Conservation (phyloP, 2,888 invertebrate species). For the Sesamia inferens region DNA sequence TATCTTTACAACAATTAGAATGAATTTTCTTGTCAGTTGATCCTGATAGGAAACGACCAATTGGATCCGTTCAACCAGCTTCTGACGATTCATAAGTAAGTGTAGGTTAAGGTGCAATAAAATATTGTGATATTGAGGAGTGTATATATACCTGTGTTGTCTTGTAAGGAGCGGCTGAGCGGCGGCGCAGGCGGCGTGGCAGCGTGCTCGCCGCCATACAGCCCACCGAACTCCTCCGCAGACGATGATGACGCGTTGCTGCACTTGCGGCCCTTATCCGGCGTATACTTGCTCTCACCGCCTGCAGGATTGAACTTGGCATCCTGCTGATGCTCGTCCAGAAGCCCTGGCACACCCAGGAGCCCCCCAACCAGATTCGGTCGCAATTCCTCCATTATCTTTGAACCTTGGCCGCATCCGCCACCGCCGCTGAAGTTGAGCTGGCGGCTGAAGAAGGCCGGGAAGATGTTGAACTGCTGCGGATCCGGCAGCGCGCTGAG, state of each 20-base stretch:
- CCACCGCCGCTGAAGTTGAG: slow-evolving; percentile 94
- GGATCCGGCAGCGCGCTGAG: slow-evolving; percentile 91
- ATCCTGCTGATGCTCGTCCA: slow-evolving; percentile 93
- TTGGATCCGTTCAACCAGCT: neutral
- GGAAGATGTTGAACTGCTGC: slow-evolving; percentile 97
- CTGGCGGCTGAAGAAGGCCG: slow-evolving; percentile 97
- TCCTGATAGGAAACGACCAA: neutral
- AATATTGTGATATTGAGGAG: neutral
- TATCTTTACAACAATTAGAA: too few species aligned
- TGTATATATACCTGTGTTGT: slow-evolving; percentile 88
- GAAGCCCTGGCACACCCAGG: slow-evolving; percentile 93
- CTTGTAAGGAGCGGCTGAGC: slow-evolving; percentile 89
- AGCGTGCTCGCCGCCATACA: slow-evolving; percentile 94
- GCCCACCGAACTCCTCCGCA: slow-evolving; percentile 96
- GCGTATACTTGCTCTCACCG: slow-evolving; percentile 89
- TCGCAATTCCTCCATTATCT: slow-evolving; percentile 96
- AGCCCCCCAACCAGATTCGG: slow-evolving; percentile 95
- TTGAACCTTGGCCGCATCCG: slow-evolving; percentile 92
- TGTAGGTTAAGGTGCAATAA: neutral
- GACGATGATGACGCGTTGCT: slow-evolving; percentile 94
- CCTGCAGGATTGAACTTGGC: slow-evolving; percentile 89
- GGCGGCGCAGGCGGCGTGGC: slow-evolving; percentile 92
- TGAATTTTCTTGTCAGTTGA: neutral
- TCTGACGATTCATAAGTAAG: neutral
- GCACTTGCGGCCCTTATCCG: slow-evolving; percentile 92